Evolutionary conservation across 2,113 vertebrate species (phyloP).

Genomic region (Dolichotis patagonum): DNA sequence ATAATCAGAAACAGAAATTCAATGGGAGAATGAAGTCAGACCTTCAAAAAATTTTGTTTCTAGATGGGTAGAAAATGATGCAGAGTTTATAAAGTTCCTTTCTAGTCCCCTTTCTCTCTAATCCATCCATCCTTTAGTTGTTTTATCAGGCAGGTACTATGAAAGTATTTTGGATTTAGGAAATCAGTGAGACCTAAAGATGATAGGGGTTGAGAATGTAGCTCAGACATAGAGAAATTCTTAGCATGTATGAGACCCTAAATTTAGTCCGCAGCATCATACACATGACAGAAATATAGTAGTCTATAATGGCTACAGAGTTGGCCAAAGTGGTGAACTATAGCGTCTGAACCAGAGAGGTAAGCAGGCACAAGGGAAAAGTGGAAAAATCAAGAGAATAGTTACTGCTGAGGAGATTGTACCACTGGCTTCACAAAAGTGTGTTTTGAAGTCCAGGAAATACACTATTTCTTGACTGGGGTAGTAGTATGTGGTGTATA

Average conservation of each 20-base stretch:
- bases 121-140: neutral
- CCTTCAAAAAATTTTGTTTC: slow-evolving; percentile 10
- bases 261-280: neutral
- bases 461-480: neutral
- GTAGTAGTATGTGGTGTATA: neutral
- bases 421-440: neutral
- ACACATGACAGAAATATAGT: neutral
- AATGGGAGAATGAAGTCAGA: neutral
- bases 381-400: neutral
- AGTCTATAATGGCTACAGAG: neutral
- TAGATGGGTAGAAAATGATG: neutral
- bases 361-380: neutral
- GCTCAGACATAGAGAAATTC: neutral
- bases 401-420: neutral
- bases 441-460: neutral
- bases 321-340: neutral
- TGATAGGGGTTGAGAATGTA: neutral
- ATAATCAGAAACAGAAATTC: neutral
- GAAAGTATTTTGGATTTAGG: neutral
- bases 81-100: neutral
- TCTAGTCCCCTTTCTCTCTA: neutral
- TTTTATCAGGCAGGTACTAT: neutral
- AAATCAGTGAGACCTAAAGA: neutral
- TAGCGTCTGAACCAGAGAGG: neutral
- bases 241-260: neutral